A percentile compares a stretch with the other conserved stretches of the same genome.
These are phyloP conservation scores for Pedetes capensis DNA, from an alignment of 2,113 vertebrate genomes.

Conservation along the genomic window DNA sequence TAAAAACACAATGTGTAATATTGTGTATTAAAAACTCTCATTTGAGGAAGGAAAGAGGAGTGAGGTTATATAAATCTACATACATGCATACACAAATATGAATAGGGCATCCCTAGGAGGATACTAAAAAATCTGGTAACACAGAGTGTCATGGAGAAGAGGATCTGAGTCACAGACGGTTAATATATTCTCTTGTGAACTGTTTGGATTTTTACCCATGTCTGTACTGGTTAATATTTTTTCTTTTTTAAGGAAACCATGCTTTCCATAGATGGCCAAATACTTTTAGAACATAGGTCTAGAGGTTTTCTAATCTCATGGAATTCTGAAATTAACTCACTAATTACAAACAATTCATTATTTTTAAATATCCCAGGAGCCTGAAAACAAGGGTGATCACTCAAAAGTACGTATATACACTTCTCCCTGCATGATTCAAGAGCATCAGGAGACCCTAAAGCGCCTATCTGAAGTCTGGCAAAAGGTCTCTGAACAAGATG, in stretches of 20 bases:
- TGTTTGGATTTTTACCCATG: not conserved
- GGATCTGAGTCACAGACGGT: not conserved
- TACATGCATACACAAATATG: not conserved
- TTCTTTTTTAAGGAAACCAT: not conserved
- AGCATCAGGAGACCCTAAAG: conserved; percentile 76
- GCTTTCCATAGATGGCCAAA: not conserved
- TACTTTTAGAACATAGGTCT: not conserved
- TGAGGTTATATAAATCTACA: not conserved
- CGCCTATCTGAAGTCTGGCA: conserved; percentile 77
- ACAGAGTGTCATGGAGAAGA: not conserved
- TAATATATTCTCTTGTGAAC: not conserved
- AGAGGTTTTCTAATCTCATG: not conserved
- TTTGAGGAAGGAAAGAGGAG: not conserved
- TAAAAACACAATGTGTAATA: not conserved
- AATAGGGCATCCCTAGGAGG: not conserved
- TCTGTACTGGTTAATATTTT: not conserved
- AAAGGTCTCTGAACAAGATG: conserved; percentile 78
- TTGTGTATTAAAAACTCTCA: not conserved
- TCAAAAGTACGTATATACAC: conserved; percentile 76
- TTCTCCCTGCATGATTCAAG: conserved; percentile 74
- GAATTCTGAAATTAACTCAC: not conserved
- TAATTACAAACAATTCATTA: not conserved
- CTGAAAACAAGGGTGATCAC: conserved; percentile 74
- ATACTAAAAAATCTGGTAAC: not conserved
- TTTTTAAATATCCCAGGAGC: conserved; percentile 68